These are phyloP conservation scores for Paratilapia polleni DNA, from an alignment of 2,113 vertebrate genomes.

Conservation along the genomic window DNA sequence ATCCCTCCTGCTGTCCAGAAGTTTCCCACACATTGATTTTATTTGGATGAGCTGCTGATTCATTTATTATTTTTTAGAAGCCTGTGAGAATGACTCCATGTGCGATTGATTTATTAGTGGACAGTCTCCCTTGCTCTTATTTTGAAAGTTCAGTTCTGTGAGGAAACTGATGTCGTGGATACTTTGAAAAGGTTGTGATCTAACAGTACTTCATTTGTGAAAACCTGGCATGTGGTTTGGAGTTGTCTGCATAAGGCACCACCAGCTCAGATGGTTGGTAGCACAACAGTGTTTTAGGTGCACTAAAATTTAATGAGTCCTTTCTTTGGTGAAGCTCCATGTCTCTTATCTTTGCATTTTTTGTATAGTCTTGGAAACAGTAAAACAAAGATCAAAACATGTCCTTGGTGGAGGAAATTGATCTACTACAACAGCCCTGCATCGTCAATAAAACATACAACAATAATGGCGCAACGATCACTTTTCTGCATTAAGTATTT, in stretches of 20 bases:
- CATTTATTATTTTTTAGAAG: rapidly evolving
- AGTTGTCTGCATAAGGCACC: too few species aligned
- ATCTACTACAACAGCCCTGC: too few species aligned
- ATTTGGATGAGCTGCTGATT: too few species aligned
- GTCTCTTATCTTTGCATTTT: background rate
- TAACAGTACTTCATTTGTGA: rapidly evolving
- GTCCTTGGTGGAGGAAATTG: background rate
- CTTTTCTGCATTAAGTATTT: too few species aligned
- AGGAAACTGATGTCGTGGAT: background rate
- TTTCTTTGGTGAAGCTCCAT: background rate
- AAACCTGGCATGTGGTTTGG: too few species aligned
- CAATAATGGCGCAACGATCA: too few species aligned
- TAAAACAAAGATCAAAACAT: background rate
- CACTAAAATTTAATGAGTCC: background rate
- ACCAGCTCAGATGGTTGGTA: too few species aligned
- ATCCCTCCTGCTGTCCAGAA: background rate
- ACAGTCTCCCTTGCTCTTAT: background rate
- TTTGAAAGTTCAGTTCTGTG: background rate
- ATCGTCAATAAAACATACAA: too few species aligned
- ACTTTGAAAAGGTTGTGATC: too few species aligned
- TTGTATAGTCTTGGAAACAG: background rate
- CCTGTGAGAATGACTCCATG: background rate
- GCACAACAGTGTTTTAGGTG: background rate
- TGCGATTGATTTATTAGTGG: background rate
- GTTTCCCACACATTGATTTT: too few species aligned